Conservation (phyloP, 1,140 invertebrate genomes). For the Drosophila watanabei region DNA sequence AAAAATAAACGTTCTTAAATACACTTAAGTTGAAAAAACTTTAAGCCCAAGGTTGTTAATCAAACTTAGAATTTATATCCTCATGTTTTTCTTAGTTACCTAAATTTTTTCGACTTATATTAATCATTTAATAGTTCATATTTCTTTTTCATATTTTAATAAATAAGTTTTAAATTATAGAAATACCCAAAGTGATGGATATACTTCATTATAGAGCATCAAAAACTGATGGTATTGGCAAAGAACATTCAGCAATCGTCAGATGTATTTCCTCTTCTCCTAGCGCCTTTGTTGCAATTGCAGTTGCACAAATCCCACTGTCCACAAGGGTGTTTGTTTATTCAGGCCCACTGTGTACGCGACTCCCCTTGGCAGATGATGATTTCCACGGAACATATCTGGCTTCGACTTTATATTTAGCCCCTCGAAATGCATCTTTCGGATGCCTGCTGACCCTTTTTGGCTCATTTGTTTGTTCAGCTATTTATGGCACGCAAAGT, state of each 20-base stretch:
- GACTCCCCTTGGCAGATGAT: slow-evolving; percentile 36
- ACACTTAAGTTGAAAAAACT: neutral
- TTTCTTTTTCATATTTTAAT: neutral
- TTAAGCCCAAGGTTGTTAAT: neutral
- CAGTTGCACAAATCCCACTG: slow-evolving; percentile 51
- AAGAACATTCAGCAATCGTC: slow-evolving; percentile 4
- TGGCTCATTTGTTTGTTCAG: slow-evolving; percentile 58
- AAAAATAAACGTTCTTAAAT: neutral
- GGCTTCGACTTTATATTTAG: slow-evolving; percentile 58
- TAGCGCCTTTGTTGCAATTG: slow-evolving; percentile 57
- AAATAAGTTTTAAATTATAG: neutral
- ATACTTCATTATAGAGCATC: neutral
- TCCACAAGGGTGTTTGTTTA: slow-evolving; percentile 45
- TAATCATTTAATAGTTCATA: neutral
- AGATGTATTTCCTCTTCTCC: slow-evolving; percentile 27
- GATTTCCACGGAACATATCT: slow-evolving; percentile 63
- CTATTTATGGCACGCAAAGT: slow-evolving; percentile 69
- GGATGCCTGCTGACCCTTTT: slow-evolving; percentile 67
- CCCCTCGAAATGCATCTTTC: slow-evolving; percentile 58
- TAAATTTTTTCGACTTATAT: no score
- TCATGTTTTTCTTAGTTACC: no score
- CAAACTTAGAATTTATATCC: neutral
- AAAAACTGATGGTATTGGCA: neutral
- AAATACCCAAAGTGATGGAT: neutral
- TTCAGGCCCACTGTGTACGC: slow-evolving; percentile 57